These are phyloP conservation scores for Leptinotarsa defecta DNA, from an alignment of 1,140 invertebrate genomes.

Conservation along the genomic window DNA sequence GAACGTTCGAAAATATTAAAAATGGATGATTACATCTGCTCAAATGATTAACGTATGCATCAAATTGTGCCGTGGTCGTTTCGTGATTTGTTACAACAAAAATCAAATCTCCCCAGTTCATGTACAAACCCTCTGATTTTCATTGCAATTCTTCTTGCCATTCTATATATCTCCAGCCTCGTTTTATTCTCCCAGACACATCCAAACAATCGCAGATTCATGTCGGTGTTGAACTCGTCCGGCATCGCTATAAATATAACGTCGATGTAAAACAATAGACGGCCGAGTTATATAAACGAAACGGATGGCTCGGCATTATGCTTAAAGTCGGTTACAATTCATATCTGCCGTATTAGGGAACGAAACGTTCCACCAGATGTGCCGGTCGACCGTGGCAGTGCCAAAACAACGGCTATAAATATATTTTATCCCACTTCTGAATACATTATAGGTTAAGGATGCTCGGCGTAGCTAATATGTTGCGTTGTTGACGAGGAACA, in stretches of 20 bases:
- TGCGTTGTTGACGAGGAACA: neutral
- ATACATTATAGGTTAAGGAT: constrained; percentile 3
- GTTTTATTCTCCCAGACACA: neutral
- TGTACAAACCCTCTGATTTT: too few relatives aligned
- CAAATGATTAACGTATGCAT: too few relatives aligned
- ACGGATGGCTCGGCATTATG: constrained; percentile 34
- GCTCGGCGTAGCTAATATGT: neutral
- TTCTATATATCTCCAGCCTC: neutral
- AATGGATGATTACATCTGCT: too few relatives aligned
- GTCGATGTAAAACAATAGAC: constrained; percentile 29
- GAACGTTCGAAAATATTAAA: too few relatives aligned
- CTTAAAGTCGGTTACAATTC: constrained; percentile 36
- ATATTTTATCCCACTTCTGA: constrained; percentile 32
- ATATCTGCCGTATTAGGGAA: constrained; percentile 42
- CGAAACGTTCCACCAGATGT: constrained; percentile 33
- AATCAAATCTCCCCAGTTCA: too few relatives aligned
- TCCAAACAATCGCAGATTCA: constrained; percentile 20
- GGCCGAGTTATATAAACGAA: constrained; percentile 28
- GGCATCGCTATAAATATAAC: constrained; percentile 27
- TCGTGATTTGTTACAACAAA: too few relatives aligned
- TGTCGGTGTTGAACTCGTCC: constrained; percentile 9
- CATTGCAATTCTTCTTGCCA: too few relatives aligned
- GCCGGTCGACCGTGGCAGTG: constrained; percentile 25
- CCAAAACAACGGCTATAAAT: constrained; percentile 34
- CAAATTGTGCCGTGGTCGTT: too few relatives aligned